Conservation (phyloP, 2,797 vertebrate genomes). For the Hemitrygon akajei region DNA sequence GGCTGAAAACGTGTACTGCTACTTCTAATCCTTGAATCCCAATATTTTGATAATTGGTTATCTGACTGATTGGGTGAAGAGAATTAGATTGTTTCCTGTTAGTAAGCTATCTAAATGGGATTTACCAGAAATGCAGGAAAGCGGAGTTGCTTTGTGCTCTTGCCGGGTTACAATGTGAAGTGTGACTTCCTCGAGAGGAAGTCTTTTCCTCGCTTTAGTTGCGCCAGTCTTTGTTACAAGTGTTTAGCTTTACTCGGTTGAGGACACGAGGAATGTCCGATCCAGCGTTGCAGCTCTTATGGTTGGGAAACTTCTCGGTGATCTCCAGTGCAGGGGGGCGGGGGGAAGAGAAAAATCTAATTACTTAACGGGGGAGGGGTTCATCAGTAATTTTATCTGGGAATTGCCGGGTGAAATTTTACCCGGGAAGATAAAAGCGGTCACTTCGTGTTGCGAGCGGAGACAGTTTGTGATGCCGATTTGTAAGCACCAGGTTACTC, state of each 20-base stretch:
- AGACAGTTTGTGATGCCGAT: neutral
- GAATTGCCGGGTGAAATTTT: too few species aligned
- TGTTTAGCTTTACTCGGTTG: neutral
- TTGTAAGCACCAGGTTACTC: neutral
- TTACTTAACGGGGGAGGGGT: too few species aligned
- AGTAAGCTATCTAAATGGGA: neutral
- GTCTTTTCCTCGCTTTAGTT: neutral
- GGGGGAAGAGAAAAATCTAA: too few species aligned
- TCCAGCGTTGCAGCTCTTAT: neutral
- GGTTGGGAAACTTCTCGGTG: neutral
- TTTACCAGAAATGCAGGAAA: neutral
- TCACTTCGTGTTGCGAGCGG: too few species aligned
- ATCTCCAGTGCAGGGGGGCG: neutral
- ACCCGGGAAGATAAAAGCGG: too few species aligned
- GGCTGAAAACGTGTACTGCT: too few species aligned
- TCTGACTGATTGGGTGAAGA: neutral
- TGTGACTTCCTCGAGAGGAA: neutral
- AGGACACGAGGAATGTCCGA: neutral
- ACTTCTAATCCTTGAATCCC: neutral
- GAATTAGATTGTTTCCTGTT: neutral
- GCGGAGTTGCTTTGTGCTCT: neutral
- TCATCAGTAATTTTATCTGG: neutral
- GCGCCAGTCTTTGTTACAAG: neutral
- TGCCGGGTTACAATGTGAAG: neutral
- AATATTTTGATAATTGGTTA: neutral